Evolutionary conservation across 2,888 invertebrate genomes (phyloP).

Genomic region (Ectemnius continuus): DNA sequence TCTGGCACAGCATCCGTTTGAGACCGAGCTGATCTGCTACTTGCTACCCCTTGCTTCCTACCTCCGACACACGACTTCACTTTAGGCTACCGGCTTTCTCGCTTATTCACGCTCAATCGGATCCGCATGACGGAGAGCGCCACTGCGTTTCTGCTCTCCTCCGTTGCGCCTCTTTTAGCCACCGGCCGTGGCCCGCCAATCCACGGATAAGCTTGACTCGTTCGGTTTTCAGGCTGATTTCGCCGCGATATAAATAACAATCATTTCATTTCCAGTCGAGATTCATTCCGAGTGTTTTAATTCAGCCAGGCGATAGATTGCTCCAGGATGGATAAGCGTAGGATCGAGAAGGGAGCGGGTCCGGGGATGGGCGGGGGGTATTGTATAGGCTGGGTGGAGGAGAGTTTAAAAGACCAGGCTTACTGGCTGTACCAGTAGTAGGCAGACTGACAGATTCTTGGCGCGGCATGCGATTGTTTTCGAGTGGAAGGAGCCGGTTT

Average conservation of each 20-base stretch:
- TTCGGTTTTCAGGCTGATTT: too few species aligned
- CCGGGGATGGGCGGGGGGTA: not conserved
- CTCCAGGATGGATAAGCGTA: too few species aligned
- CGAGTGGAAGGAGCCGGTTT: conserved; percentile 26
- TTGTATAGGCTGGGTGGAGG: not conserved
- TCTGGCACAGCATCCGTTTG: conserved; percentile 3
- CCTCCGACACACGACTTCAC: conserved; percentile 1
- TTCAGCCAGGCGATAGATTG: too few species aligned
- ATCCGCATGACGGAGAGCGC: too few species aligned
- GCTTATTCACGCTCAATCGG: conserved; percentile 5
- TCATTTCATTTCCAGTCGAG: too few species aligned
- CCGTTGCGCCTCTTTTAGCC: not conserved
- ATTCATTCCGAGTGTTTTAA: too few species aligned
- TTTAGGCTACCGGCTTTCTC: not conserved
- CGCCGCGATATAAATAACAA: too few species aligned
- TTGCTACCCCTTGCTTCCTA: conserved; percentile 32
- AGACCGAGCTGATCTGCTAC: not conserved
- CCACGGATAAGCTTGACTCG: too few species aligned
- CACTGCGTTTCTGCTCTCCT: not conserved
- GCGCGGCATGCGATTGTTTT: conserved; percentile 34
- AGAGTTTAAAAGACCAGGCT: conserved; percentile 48
- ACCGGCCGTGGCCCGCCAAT: too few species aligned
- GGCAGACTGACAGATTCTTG: conserved; percentile 27
- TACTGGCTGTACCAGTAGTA: conserved; percentile 17
- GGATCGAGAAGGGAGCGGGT: too few species aligned